A percentile compares a stretch with the other conserved stretches of the same genome.
Conservation (phyloP, 1,140 invertebrate species). For the Subanguina moxae region DNA sequence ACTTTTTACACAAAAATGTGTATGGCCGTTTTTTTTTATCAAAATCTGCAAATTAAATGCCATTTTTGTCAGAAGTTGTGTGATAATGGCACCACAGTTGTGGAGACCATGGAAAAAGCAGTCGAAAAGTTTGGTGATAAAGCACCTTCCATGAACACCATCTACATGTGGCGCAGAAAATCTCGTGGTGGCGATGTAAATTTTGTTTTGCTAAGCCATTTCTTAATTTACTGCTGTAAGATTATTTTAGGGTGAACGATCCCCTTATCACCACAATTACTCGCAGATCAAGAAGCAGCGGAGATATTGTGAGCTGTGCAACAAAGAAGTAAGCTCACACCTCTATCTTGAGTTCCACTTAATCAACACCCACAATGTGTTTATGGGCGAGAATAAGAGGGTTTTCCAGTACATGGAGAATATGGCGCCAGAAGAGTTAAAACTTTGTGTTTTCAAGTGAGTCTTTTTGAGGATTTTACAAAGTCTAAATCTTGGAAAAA, state of each 20-base stretch:
- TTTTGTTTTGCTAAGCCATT: neutral
- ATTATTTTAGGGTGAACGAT: constrained; percentile 2
- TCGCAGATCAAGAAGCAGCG: neutral
- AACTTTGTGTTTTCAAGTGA: neutral
- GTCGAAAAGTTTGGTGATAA: neutral
- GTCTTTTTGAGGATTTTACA: too few species aligned
- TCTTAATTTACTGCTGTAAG: neutral
- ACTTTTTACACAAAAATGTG: too few species aligned
- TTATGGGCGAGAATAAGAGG: neutral
- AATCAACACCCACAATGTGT: constrained; percentile 3
- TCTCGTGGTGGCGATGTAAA: neutral
- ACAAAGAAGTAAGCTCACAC: neutral
- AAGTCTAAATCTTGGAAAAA: too few species aligned
- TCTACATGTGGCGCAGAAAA: neutral
- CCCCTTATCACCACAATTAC: neutral
- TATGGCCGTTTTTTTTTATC: too few species aligned
- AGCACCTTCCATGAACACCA: neutral
- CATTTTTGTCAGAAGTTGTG: too few species aligned
- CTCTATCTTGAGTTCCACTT: neutral
- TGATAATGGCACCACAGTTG: too few species aligned
- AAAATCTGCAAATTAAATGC: too few species aligned
- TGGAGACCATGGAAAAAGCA: too few species aligned
- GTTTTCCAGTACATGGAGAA: neutral
- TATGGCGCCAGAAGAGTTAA: neutral
- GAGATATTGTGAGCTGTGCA: neutral